These are phyloP conservation scores for Tetranychus cinnabarinus DNA, from an alignment of 1,140 invertebrate genomes.

Conservation along the genomic window DNA sequence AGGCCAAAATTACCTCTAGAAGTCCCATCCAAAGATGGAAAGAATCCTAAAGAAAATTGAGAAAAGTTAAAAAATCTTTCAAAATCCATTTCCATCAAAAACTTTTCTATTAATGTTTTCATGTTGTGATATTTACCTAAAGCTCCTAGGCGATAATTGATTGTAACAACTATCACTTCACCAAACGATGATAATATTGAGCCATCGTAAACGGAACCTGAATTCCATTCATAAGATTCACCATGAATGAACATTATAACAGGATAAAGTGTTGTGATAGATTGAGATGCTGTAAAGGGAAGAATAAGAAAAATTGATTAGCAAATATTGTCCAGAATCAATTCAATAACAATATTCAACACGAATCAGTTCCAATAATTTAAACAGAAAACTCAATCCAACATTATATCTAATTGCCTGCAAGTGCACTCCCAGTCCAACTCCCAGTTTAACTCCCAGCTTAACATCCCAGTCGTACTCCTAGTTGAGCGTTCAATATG, in stretches of 20 bases:
- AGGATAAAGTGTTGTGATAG: slow-evolving; percentile 21
- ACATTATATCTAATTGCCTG: no score
- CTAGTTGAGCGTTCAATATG: no score
- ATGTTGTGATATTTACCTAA: slow-evolving; percentile 37
- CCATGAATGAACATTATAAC: slow-evolving; percentile 88
- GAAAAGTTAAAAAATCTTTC: neutral
- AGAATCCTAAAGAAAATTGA: slow-evolving; percentile 38
- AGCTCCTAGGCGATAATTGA: slow-evolving; percentile 64
- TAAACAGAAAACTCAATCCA: no score
- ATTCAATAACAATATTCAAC: no score
- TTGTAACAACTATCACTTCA: slow-evolving; percentile 78
- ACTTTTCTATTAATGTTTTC: no score
- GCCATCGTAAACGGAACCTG: slow-evolving; percentile 84
- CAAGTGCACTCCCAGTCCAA: no score
- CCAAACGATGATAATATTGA: slow-evolving; percentile 74
- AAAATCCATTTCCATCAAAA: neutral
- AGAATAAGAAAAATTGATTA: no score
- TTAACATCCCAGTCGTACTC: no score
- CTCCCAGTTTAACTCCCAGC: no score
- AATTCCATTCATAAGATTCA: slow-evolving; percentile 87
- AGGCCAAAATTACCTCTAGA: slow-evolving; percentile 70
- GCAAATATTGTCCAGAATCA: no score
- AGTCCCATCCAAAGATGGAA: slow-evolving; percentile 56
- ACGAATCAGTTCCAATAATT: no score
- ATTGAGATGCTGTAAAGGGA: no score